Conservation (phyloP, 2,888 invertebrate genomes). For the Myathropa florea region DNA sequence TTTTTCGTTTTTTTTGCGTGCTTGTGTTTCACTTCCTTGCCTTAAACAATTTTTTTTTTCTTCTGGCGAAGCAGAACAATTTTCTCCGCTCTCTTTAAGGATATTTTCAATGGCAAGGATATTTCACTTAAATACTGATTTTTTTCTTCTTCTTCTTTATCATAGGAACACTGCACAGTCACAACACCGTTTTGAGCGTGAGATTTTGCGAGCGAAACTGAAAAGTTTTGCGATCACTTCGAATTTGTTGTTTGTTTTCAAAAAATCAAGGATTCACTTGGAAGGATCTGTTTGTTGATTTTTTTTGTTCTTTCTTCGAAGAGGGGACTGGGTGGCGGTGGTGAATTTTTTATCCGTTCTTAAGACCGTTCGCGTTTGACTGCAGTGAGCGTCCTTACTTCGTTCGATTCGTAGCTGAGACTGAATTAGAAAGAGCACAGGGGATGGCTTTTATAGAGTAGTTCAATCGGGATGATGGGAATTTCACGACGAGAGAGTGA, state of each 20-base stretch:
- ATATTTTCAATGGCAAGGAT: constrained; percentile 56
- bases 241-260: neutral
- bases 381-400: constrained; percentile 65
- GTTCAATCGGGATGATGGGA: constrained; percentile 57
- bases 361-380: constrained; percentile 55
- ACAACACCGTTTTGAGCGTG: constrained; percentile 45
- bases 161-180: constrained; percentile 68
- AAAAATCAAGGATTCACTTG: constrained; percentile 38
- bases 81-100: constrained; percentile 61
- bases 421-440: constrained; percentile 73
- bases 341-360: constrained; percentile 61
- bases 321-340: constrained; percentile 43
- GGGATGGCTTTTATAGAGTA: constrained; percentile 76
- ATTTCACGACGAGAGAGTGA: constrained; percentile 17
- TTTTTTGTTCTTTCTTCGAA: constrained; percentile 23
- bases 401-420: constrained; percentile 74
- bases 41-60: constrained; percentile 42
- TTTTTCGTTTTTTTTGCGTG: neutral
- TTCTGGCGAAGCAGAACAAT: neutral
- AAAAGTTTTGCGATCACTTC: constrained; percentile 19
- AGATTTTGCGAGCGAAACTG: neutral
- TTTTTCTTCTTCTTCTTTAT: constrained; percentile 35
- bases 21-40: constrained; percentile 62
- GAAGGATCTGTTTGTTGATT: constrained; percentile 35
- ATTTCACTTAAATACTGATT: constrained; percentile 46